phyloP scores from a whole-genome alignment of 2,888 invertebrate genomes.

The Unio pictorum region DNA sequence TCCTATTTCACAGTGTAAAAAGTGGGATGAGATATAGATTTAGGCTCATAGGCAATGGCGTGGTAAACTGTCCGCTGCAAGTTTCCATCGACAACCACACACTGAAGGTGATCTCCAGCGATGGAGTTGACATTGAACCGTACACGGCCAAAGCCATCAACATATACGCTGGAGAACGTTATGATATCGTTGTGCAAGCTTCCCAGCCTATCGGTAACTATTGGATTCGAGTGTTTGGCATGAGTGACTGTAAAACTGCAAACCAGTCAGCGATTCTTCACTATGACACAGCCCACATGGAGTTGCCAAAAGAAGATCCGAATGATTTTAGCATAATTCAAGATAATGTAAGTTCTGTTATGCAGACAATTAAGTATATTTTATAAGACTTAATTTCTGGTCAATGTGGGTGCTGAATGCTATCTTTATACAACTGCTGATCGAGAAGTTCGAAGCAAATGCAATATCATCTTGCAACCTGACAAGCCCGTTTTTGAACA shows the following conservation, averaged over 20 bases:
- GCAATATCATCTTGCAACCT: too few relatives aligned
- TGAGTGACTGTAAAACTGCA: constrained; percentile 72
- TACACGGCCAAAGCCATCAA: constrained; percentile 49
- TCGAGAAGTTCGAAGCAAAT: neutral
- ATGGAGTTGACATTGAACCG: constrained; percentile 51
- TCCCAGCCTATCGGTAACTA: constrained; percentile 54
- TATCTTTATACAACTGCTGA: neutral
- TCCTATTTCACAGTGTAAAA: constrained; percentile 16
- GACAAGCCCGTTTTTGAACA: too few relatives aligned
- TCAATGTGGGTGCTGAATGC: neutral
- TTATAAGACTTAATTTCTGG: neutral
- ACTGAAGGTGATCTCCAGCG: constrained; percentile 56
- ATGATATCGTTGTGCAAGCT: constrained; percentile 41
- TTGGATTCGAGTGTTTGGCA: constrained; percentile 42
- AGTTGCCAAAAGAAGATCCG: neutral
- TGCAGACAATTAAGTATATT: neutral
- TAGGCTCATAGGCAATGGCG: constrained; percentile 40
- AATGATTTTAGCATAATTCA: neutral
- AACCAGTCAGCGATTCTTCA: constrained; percentile 88
- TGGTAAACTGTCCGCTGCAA: constrained; percentile 73
- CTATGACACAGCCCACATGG: constrained; percentile 78
- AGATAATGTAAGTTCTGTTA: neutral
- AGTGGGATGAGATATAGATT: constrained; percentile 38
- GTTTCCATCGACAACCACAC: constrained; percentile 61
- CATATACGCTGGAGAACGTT: constrained; percentile 83